Evolutionary conservation across 2,888 invertebrate genomes (phyloP).

Genomic region (Cenopis cana): DNA sequence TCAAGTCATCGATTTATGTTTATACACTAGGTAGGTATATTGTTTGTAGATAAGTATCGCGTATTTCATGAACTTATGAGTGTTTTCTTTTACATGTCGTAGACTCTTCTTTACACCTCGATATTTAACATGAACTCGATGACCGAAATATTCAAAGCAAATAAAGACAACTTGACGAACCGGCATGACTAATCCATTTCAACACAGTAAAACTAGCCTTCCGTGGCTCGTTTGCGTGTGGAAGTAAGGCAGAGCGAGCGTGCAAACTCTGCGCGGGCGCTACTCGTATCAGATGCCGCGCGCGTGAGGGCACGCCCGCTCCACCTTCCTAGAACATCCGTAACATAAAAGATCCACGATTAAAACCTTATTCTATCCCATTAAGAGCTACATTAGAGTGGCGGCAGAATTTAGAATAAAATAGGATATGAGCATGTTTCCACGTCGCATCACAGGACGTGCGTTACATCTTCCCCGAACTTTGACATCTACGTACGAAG

Average conservation of each 20-base stretch:
- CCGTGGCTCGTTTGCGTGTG: conserved; percentile 24
- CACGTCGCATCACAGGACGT: conserved; percentile 25
- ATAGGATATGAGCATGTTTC: conserved; percentile 28
- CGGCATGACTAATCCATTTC: not conserved
- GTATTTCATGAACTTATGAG: not conserved
- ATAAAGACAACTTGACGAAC: not conserved
- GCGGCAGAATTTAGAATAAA: not conserved
- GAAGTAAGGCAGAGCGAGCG: conserved; percentile 23
- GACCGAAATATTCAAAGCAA: not conserved
- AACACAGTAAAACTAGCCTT: conserved; percentile 1
- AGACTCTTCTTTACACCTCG: not conserved
- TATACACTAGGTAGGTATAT: not conserved
- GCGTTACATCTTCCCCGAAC: conserved; percentile 30
- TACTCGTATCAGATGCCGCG: conserved; percentile 22
- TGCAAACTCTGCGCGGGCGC: conserved; percentile 29
- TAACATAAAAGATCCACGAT: not conserved
- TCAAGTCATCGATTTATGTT: not conserved
- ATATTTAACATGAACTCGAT: not conserved
- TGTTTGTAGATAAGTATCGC: too few species aligned
- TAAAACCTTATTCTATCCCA: not conserved
- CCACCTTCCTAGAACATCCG: conserved; percentile 31
- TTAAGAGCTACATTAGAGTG: conserved; percentile 4
- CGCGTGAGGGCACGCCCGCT: conserved; percentile 32
- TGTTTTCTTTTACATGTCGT: not conserved
- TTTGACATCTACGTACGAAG: conserved; percentile 21